A percentile compares a stretch with the other conserved stretches of the same genome.
phyloP scores from a whole-genome alignment of 2,888 invertebrate genomes.

The Tachina grossa region DNA sequence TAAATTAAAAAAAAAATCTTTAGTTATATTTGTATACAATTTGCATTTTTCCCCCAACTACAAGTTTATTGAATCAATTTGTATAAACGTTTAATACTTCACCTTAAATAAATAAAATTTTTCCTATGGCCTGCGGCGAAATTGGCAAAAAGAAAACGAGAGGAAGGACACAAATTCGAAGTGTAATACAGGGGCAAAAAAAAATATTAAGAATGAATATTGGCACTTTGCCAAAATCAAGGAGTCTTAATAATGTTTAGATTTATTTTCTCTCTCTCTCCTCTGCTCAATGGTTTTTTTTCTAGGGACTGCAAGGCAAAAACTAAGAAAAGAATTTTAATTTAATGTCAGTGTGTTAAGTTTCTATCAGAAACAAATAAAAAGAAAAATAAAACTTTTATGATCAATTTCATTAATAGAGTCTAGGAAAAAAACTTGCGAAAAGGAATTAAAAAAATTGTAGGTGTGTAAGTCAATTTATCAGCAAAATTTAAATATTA shows the following conservation, averaged over 20 bases:
- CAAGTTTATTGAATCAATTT: constrained; percentile 29
- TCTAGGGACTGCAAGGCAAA: not conserved
- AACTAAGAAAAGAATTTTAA: constrained; percentile 40
- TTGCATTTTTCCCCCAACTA: not conserved
- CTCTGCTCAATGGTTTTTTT: not conserved
- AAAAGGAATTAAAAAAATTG: not conserved
- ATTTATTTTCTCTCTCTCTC: not conserved
- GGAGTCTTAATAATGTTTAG: constrained; percentile 41
- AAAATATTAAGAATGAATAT: constrained; percentile 4
- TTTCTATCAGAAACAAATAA: not conserved
- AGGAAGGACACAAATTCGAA: not conserved
- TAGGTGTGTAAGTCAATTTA: not conserved
- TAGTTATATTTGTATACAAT: not conserved
- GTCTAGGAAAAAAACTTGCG: constrained; percentile 1
- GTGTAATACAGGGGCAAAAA: constrained; percentile 25
- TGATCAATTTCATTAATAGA: constrained; percentile 63
- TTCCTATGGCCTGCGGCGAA: not conserved
- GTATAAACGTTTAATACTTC: constrained; percentile 29
- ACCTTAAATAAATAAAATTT: constrained; percentile 28
- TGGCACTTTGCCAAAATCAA: constrained; percentile 50
- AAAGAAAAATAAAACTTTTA: constrained; percentile 50
- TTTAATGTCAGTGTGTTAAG: constrained; percentile 57
- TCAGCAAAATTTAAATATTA: not conserved
- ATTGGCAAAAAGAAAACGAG: not conserved
- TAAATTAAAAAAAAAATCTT: not conserved